Base-by-base conservation (phyloP, 2,888 invertebrate species). In the Tricholauxania praeusta region DNA sequence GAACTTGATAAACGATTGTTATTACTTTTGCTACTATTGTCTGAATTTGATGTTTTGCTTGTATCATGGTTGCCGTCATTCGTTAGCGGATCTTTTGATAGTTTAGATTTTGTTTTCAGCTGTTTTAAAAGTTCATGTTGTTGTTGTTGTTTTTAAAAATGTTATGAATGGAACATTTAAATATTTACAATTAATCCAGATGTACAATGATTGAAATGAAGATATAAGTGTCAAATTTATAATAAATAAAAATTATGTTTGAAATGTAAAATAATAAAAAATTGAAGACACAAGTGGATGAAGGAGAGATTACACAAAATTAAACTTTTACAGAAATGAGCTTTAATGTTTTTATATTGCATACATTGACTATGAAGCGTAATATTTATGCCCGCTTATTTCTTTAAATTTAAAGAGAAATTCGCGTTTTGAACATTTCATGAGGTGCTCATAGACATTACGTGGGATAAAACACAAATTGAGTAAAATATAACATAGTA, bases 1-100 rank as follows among this genome's bases (percentile, higher is more conserved):
- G 85, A 85, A 79, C 83, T 82, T 81, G 84, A 81, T 79, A 85
- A 82, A 80, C 82, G 81, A 82, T 81, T 81, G 70, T 72, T 76
- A 73, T 79, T 78, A 74, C 77, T 79, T 77, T 76, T 82, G 75
- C 74, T 78, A 77, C 78, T 28, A 28, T 28, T 75, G 74, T 80
- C 77, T 75, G 77, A 77, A 71, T 70, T 62, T 47, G 75, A 79
- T 57, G 79, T 79, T 75, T 78, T 78, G 72, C 71, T 79, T 60
- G 76, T 69, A 64, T 77, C 74, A 71, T 75, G 72, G 74, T 62
- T 63, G 57, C 78, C 22, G 81, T 81, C 71, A 75, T 32, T 67
- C 47, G 19, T 59, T 22, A 72, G 60, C 48, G 49, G 53, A 60
- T 75, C 57, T 68, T 65, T 69, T 74, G 59, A 49, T 66, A 55